Evolutionary conservation across 2,888 invertebrate genomes (phyloP).

Genomic region (Coelinius sp.): DNA sequence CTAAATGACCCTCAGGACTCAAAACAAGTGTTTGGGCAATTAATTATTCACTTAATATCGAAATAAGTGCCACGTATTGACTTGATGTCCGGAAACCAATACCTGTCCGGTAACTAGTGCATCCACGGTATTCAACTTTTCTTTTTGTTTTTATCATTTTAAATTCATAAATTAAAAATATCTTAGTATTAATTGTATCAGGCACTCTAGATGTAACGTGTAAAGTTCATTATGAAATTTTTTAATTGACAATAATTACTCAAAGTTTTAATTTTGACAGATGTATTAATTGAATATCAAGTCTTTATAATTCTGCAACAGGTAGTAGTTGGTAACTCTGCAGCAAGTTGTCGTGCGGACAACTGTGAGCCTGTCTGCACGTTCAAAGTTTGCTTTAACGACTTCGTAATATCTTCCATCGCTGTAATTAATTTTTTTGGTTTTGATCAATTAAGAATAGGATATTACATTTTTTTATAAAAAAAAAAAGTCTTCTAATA

Average conservation of each 20-base stretch:
- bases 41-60: no score
- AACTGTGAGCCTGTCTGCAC: conserved; percentile 96
- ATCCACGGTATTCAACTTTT: no score
- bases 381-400: conserved; percentile 98
- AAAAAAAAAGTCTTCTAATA: neutral
- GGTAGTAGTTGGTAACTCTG: conserved; percentile 92
- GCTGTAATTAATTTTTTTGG: conserved; percentile 71
- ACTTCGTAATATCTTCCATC: conserved; percentile 99
- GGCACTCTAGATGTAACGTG: no score
- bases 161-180: no score
- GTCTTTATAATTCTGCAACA: conserved; percentile 94
- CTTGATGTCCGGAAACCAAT: no score
- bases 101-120: no score
- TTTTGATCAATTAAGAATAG: neutral
- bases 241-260: neutral
- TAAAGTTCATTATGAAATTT: no score
- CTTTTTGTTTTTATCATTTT: no score
- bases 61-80: no score
- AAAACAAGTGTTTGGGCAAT: no score
- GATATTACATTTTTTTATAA: neutral
- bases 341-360: conserved; percentile 98
- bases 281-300: conserved; percentile 88
- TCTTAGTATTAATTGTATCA: no score
- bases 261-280: neutral
- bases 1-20: no score